Evolutionary conservation across 2,113 vertebrate species (phyloP).

Genomic region (Lampris incognitus): DNA sequence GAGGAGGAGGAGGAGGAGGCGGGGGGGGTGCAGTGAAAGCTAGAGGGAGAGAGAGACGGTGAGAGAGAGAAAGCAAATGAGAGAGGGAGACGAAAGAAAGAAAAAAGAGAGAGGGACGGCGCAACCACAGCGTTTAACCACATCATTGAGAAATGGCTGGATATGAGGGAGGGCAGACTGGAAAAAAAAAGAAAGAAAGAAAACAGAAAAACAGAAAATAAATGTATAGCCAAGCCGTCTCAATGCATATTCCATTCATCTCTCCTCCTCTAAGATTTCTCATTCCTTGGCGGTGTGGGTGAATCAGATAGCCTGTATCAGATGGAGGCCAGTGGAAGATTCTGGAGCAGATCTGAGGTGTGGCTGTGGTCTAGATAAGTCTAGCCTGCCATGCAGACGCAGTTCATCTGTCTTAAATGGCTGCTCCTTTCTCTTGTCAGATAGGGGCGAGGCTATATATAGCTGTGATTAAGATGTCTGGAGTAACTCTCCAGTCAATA

Average conservation of each 20-base stretch:
- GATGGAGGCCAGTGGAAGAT: conserved; percentile 74
- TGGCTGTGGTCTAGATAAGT: conserved; percentile 78
- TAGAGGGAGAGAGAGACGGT: conserved; percentile 7
- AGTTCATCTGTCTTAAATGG: conserved; percentile 81
- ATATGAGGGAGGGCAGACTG: conserved; percentile 4
- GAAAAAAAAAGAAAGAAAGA: conserved; percentile 9
- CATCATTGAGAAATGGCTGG: conserved; percentile 70
- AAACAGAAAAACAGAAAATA: conserved; percentile 62
- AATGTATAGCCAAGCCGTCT: conserved; percentile 66
- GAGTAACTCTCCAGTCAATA: conserved; percentile 60
- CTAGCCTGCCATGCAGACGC: conserved; percentile 68
- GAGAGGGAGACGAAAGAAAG: conserved; percentile 6
- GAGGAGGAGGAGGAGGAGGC: conserved; percentile 18
- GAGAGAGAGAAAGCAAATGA: conserved; percentile 31
- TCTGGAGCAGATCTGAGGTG: conserved; percentile 76
- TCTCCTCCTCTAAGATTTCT: conserved; percentile 64
- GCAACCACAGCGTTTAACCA: conserved; percentile 55
- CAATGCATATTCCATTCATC: conserved; percentile 79
- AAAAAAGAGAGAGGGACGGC: conserved; percentile 35
- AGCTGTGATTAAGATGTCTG: conserved; percentile 75
- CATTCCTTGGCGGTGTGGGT: conserved; percentile 57
- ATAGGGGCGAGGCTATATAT: conserved; percentile 69
- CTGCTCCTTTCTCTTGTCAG: conserved; percentile 81
- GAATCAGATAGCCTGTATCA: conserved; percentile 77
- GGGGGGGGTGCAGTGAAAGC: not conserved